Evolutionary conservation across 1,140 invertebrate species (phyloP).

Genomic region (Ostrea denselamellosa): DNA sequence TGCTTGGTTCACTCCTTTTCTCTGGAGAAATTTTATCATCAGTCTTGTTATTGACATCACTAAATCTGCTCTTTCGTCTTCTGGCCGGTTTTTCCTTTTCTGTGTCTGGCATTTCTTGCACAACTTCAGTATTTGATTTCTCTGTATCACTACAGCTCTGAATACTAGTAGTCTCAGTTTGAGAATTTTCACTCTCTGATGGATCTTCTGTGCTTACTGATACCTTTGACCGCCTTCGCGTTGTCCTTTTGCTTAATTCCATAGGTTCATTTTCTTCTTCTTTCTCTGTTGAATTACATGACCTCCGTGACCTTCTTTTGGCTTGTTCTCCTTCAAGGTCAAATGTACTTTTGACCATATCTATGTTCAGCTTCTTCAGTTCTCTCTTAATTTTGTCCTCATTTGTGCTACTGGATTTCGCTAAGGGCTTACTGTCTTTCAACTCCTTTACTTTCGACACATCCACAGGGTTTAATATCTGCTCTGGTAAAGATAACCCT

Average conservation of each 20-base stretch:
- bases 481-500: neutral
- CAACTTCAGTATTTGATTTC: neutral
- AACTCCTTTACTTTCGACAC: neutral
- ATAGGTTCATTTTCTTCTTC: neutral
- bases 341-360: conserved; percentile 42
- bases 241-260: conserved; percentile 6
- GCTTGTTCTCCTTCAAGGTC: conserved; percentile 30
- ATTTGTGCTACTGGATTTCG: neutral
- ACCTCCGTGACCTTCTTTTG: conserved; percentile 40
- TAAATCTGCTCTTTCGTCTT: conserved; percentile 35
- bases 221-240: conserved; percentile 15
- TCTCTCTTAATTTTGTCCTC: conserved; percentile 44
- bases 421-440: neutral
- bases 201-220: neutral
- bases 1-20: neutral
- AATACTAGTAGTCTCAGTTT: neutral
- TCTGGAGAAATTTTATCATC: neutral
- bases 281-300: conserved; percentile 30
- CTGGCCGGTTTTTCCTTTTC: neutral
- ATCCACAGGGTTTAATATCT: neutral
- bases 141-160: conserved; percentile 2
- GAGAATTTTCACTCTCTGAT: neutral
- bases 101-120: neutral
- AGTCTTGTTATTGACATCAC: neutral
- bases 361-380: conserved; percentile 36